Percentiles rank a stretch among this genome's conserved stretches.
phyloP scores from a whole-genome alignment of 2,113 vertebrate genomes.

The Myotis yumanensis region DNA sequence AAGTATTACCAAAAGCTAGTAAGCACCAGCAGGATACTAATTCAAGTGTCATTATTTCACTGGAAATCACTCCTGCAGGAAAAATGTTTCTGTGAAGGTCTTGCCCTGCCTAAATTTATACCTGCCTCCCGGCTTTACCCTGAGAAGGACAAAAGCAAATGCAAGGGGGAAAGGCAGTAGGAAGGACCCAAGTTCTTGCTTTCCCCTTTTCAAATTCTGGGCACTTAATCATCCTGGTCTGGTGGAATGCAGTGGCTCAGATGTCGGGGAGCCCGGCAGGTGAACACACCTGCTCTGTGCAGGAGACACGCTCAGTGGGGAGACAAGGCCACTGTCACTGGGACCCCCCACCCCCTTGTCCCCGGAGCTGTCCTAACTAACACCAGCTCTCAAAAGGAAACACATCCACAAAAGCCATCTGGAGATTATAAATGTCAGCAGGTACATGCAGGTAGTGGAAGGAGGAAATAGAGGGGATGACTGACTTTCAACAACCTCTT shows the following conservation, averaged over 20 bases:
- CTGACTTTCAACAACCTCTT: background rate
- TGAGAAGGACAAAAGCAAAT: background rate
- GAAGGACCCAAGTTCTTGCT: background rate
- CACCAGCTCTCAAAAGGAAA: background rate
- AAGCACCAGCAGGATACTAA: background rate
- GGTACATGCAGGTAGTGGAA: background rate
- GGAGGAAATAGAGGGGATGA: background rate
- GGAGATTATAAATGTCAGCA: background rate
- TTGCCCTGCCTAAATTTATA: background rate
- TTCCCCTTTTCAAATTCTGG: background rate
- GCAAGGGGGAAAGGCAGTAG: background rate
- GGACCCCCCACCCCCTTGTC: background rate
- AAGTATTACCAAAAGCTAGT: background rate
- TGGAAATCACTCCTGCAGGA: background rate
- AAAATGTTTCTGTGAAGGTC: background rate
- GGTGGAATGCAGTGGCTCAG: background rate
- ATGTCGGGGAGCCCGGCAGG: background rate
- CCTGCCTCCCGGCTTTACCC: background rate
- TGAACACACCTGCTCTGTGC: background rate
- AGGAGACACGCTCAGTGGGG: background rate
- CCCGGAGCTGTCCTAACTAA: background rate
- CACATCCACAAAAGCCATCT: background rate
- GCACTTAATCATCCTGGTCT: background rate
- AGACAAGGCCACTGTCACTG: background rate
- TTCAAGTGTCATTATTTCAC: background rate